Percentiles rank a stretch among this genome's conserved stretches.
phyloP scores from a whole-genome alignment of 2,113 vertebrate species.

The Malurus alboscapulatus region DNA sequence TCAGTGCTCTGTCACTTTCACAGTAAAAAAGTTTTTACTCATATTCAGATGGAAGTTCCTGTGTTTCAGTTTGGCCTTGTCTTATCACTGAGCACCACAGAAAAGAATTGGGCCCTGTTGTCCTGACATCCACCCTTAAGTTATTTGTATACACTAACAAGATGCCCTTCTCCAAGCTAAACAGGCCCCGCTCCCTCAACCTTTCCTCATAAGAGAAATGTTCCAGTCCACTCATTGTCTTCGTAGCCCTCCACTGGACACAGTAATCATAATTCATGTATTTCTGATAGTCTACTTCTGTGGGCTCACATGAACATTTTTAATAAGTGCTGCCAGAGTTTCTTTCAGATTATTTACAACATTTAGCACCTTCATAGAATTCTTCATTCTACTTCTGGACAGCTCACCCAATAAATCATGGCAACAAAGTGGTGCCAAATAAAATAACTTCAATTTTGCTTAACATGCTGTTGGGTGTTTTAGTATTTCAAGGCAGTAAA shows the following conservation, averaged over 20 bases:
- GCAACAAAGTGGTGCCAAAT: not conserved
- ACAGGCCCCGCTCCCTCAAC: not conserved
- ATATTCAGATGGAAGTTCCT: not conserved
- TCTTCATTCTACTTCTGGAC: not conserved
- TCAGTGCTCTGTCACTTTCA: not conserved
- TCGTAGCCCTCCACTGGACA: fast-evolving
- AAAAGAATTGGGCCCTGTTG: fast-evolving
- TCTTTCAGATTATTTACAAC: not conserved
- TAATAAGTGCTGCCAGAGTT: not conserved
- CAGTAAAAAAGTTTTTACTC: not conserved
- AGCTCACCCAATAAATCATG: not conserved
- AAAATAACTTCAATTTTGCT: not conserved
- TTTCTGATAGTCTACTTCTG: not conserved
- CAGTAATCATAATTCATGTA: not conserved
- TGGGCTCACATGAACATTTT: not conserved
- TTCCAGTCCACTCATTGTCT: not conserved
- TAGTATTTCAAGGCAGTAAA: not conserved
- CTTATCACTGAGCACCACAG: fast-evolving
- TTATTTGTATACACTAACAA: not conserved
- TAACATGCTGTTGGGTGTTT: not conserved
- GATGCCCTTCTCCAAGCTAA: not conserved
- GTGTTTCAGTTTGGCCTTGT: not conserved
- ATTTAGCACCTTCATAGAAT: not conserved
- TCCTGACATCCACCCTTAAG: not conserved
- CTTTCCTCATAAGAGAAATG: not conserved